These are phyloP conservation scores for Strix aluco DNA, from an alignment of 2,113 vertebrate species.

Conservation along the genomic window DNA sequence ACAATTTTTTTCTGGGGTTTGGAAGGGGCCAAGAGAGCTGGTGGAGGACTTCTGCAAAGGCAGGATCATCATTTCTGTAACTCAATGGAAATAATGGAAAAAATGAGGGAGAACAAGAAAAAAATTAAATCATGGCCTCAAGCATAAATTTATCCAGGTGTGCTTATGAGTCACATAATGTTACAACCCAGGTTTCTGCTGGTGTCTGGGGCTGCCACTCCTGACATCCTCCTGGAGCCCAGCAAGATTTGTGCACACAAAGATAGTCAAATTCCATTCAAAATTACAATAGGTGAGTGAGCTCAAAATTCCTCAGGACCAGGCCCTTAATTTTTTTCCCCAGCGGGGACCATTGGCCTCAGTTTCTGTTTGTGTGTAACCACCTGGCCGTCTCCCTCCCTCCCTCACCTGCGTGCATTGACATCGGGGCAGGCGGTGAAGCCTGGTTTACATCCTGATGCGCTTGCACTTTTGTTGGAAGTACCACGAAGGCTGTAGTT, in stretches of 20 bases:
- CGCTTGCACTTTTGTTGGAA: neutral
- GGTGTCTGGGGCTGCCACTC: neutral
- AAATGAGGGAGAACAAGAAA: neutral
- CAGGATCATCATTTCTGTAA: neutral
- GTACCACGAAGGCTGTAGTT: neutral
- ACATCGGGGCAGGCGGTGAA: rapidly evolving
- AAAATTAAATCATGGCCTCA: neutral
- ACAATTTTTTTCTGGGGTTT: neutral
- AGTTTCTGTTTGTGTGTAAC: neutral
- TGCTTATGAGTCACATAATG: neutral
- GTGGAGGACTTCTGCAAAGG: neutral
- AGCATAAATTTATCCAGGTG: neutral
- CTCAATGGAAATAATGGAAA: neutral
- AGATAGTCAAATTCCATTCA: neutral
- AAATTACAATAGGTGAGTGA: neutral
- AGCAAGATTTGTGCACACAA: neutral
- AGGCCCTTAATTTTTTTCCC: neutral
- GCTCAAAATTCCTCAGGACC: neutral
- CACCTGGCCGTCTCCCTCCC: rapidly evolving
- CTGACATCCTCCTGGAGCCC: neutral
- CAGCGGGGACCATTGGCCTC: rapidly evolving
- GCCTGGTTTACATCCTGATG: neutral
- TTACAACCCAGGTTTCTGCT: neutral
- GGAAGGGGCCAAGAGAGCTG: neutral
- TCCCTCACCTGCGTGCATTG: rapidly evolving